phyloP scores from a whole-genome alignment of 1,140 invertebrate genomes.

The Asbolus verrucosus region DNA sequence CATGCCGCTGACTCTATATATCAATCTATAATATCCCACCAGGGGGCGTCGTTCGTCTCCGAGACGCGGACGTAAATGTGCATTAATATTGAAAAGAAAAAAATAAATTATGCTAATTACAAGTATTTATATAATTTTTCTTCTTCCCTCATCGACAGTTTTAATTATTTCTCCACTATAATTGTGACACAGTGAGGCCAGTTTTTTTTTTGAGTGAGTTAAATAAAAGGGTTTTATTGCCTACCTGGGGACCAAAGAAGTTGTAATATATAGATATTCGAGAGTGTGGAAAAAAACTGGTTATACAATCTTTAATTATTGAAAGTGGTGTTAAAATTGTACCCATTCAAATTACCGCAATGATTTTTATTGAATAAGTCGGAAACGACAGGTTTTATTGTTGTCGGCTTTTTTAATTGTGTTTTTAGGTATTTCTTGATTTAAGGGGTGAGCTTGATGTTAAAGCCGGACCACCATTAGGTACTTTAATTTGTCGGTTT shows the following conservation, averaged over 20 bases:
- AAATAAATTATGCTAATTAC: slow-evolving; percentile 61
- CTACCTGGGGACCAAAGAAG: slow-evolving; percentile 30
- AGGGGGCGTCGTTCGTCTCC: slow-evolving; percentile 58
- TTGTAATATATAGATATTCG: slow-evolving; percentile 1
- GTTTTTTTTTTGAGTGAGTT: slow-evolving; percentile 1
- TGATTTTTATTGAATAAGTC: slow-evolving; percentile 30
- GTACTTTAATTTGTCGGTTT: too few relatives aligned
- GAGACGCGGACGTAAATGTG: slow-evolving; percentile 56
- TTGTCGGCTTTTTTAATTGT: background rate
- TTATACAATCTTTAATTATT: slow-evolving; percentile 43
- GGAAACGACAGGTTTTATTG: slow-evolving; percentile 26
- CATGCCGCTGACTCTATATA: slow-evolving; percentile 64
- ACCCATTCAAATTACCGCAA: background rate
- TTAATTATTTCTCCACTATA: slow-evolving; percentile 29
- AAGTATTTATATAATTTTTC: slow-evolving; percentile 47
- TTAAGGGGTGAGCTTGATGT: slow-evolving; percentile 1
- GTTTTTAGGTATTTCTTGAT: slow-evolving; percentile 1
- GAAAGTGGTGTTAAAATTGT: slow-evolving; percentile 40
- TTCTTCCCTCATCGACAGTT: slow-evolving; percentile 38
- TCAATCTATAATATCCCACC: slow-evolving; percentile 64
- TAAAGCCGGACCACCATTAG: too few relatives aligned
- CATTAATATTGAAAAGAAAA: slow-evolving; percentile 62
- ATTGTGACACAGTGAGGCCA: slow-evolving; percentile 26
- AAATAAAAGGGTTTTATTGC: slow-evolving; percentile 32
- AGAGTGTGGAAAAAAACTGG: slow-evolving; percentile 31